Base-by-base conservation (phyloP, 2,797 vertebrate genomes). In the Neosilurus mollespiculum region DNA sequence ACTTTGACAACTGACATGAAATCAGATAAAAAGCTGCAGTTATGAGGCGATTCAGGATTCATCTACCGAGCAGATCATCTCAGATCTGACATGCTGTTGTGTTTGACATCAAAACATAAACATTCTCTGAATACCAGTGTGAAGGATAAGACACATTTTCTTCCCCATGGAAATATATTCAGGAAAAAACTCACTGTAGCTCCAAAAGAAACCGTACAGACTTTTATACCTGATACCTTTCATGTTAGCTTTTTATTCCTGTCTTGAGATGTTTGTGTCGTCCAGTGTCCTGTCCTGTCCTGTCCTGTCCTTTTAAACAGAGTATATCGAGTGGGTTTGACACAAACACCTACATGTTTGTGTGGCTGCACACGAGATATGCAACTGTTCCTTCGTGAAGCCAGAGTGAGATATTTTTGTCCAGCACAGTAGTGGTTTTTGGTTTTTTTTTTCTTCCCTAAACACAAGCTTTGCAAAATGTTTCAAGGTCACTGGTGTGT, bases 401-500 rank as follows among this genome's bases (percentile, higher is more conserved):
- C 64, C 72, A 64, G 65, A 53, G 20, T 70, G 9, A n/a, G 65
- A 43, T 82, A 9, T 78, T 84, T 85, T 7, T 24, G 26, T 59
- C 67, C 78, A 71, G 49, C 16, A 37, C 15, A 4, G 69, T 51
- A 81, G 10, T 61, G 26, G 24, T 15, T 81, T 72, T 26, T 59
- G 81, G 88, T 65, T 43, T 34, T 71, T 20, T 54, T 80, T 88
- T 58, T 24, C 6, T 73, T 22, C 51, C 80, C 88, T 49, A 24
- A 61, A 82, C 59, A 72, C 12, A 15, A 49, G 49, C 51, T 49
- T 12, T 43, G 10, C 53, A 5, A 26, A 69, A 11, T 69, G 71
- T 49, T 77, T 10, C 77, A 88, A 82, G 87, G 89, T 89, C 86
- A 84, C 93, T 80, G 77, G 65, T 56, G 77, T 80, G 81, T 94